Evolutionary conservation across 1,140 invertebrate species (phyloP).

Genomic region (Brachionus angularis): DNA sequence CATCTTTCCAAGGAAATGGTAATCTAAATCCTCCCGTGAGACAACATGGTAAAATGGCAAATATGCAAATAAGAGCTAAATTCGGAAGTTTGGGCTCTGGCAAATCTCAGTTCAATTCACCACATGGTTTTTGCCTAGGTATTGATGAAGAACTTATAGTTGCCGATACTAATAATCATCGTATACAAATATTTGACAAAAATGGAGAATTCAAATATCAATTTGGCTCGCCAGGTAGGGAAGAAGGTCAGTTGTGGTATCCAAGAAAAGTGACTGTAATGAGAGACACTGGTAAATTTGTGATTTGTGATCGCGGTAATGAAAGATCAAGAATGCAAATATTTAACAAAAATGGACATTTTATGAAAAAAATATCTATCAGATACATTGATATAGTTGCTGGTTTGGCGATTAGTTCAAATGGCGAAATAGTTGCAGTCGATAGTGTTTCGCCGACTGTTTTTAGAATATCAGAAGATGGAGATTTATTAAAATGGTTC

Average conservation of each 20-base stretch:
- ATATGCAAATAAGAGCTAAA: conserved; percentile 60
- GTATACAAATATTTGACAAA: conserved; percentile 85
- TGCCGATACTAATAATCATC: conserved; percentile 91
- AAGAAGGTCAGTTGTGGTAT: conserved; percentile 93
- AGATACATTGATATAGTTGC: conserved; percentile 95
- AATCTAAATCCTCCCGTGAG: conserved; percentile 41
- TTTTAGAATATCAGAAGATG: conserved; percentile 83
- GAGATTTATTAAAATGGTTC: conserved; percentile 85
- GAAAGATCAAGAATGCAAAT: conserved; percentile 94
- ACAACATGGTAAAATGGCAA: conserved; percentile 38
- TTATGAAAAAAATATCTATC: conserved; percentile 84
- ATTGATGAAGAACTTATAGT: conserved; percentile 78
- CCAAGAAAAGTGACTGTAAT: conserved; percentile 90
- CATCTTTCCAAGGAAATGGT: conserved; percentile 10
- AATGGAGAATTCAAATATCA: conserved; percentile 79
- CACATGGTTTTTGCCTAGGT: conserved; percentile 91
- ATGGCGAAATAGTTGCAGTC: conserved; percentile 90
- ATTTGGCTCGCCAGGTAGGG: conserved; percentile 76
- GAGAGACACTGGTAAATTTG: conserved; percentile 66
- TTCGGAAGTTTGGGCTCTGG: conserved; percentile 85
- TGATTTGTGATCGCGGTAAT: conserved; percentile 91
- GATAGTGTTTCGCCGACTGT: conserved; percentile 92
- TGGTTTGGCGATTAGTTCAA: conserved; percentile 79
- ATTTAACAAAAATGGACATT: conserved; percentile 64
- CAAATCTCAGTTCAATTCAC: conserved; percentile 89